Base-by-base conservation (phyloP, 1,140 invertebrate genomes). In the Aphelinus certus region DNA sequence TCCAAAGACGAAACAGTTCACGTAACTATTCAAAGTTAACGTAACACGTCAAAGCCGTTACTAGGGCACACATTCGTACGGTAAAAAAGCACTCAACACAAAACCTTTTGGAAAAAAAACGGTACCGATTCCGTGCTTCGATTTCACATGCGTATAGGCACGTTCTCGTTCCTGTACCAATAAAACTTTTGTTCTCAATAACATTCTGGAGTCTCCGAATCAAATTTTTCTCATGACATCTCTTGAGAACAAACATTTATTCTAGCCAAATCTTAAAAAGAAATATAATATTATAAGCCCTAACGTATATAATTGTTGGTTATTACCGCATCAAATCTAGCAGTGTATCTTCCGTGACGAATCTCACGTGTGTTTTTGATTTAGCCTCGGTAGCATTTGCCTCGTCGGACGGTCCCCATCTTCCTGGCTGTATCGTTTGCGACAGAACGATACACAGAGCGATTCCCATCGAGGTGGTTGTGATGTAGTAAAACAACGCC, bases 311-410 rank as follows among this genome's bases (percentile, higher is more conserved):
- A 53, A 53, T 53, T 9, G 0, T 53, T 9, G 51, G 9, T 2
- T 6, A 45, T 70, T 88, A 98, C 97, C 97, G 93, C 81, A 98
- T 90, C 78, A 99, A 90, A 90, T 99, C 97, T 82, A 99, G 90
- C 46, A 99, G 88, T 5, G 97, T 97, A 84, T 99, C 97, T 1
- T 93, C 89, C 1, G 97, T 97, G 61, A 95, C 92, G 7, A 95
- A 93, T 77, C 93, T 92, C 58, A 91, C 90, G 64, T 85, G 84
- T 3, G 88, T 81, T 75, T 76, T 79, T 9, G 78, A n/a, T 53
- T 61, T n/a, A 0, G 43, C 46, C 7, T 67, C 26, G 2, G 75
- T 61, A 5, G n/a, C 49, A 10, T 71, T 71, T 0, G 10, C 43
- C 3, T 60, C 69, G 3, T 58, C 42, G 42, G 7, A 48, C 5